phyloP scores from a whole-genome alignment of 2,888 invertebrate genomes.

The Belgica antarctica region DNA sequence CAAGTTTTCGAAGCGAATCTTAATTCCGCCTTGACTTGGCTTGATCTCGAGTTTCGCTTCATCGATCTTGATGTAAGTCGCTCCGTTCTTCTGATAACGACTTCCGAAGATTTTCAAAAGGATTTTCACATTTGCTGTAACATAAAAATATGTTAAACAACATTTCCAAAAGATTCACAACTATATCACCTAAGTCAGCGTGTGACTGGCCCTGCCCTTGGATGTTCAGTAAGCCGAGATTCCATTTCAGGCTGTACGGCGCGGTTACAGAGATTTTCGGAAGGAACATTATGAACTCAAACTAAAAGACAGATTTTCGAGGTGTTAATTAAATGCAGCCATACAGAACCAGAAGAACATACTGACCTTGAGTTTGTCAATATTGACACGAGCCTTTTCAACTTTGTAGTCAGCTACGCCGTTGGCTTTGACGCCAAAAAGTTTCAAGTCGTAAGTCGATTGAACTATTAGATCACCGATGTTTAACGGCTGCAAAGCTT shows the following conservation, averaged over 20 bases:
- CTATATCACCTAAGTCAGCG: background rate
- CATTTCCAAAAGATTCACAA: too few relatives aligned
- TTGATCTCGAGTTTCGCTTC: constrained; percentile 27
- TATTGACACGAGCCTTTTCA: constrained; percentile 19
- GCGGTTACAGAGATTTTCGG: background rate
- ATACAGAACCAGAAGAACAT: background rate
- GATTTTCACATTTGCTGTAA: background rate
- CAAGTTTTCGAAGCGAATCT: constrained; percentile 41
- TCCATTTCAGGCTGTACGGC: background rate
- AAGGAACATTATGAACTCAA: too few relatives aligned
- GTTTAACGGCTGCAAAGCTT: background rate
- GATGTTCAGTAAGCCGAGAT: background rate
- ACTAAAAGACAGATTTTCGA: too few relatives aligned
- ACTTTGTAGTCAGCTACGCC: constrained; percentile 14
- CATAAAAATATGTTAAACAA: too few relatives aligned
- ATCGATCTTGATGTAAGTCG: constrained; percentile 14
- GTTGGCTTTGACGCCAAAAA: background rate
- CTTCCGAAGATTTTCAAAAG: background rate
- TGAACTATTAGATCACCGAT: background rate
- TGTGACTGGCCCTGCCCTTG: constrained; percentile 3
- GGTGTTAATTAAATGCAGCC: too few relatives aligned
- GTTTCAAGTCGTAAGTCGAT: background rate
- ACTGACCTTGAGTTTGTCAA: constrained; percentile 13
- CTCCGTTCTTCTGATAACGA: background rate
- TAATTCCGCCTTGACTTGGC: background rate